Evolutionary conservation across 1,140 invertebrate species (phyloP).

Genomic region (Drosophila kurseongensis): DNA sequence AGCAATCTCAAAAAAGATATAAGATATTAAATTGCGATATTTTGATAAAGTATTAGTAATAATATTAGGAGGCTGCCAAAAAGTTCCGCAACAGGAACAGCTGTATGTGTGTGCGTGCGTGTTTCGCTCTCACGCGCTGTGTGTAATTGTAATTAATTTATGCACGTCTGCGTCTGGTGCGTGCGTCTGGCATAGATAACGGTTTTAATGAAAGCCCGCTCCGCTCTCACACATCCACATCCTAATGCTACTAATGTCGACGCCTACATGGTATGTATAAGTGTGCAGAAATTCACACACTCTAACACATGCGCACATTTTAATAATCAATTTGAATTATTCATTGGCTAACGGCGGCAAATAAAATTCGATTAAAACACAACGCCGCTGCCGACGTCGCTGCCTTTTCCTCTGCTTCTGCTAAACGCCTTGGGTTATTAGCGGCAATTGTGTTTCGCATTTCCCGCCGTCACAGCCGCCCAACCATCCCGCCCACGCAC

Average conservation of each 20-base stretch:
- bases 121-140: conserved; percentile 2
- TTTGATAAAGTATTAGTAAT: background rate
- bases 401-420: conserved; percentile 2
- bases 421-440: conserved; percentile 76
- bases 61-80: background rate
- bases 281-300: conserved; percentile 37
- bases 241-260: conserved; percentile 35
- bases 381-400: conserved; percentile 35
- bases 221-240: conserved; percentile 46
- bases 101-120: conserved; percentile 10
- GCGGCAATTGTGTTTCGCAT: conserved; percentile 75
- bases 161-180: conserved; percentile 63
- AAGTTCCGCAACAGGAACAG: conserved; percentile 27
- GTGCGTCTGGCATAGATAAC: conserved; percentile 75
- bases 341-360: conserved; percentile 82
- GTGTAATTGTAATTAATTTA: conserved; percentile 67
- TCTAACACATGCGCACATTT: conserved; percentile 44
- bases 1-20: no score
- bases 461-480: conserved; percentile 11
- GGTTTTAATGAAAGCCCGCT: conserved; percentile 72
- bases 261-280: conserved; percentile 25
- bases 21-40: background rate
- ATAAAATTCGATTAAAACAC: conserved; percentile 83
- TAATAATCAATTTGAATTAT: conserved; percentile 83
- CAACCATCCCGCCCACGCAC: conserved; percentile 57